Evolutionary conservation across 2,888 invertebrate species (phyloP).

Genomic region (Prosopocoilus inquinatus): DNA sequence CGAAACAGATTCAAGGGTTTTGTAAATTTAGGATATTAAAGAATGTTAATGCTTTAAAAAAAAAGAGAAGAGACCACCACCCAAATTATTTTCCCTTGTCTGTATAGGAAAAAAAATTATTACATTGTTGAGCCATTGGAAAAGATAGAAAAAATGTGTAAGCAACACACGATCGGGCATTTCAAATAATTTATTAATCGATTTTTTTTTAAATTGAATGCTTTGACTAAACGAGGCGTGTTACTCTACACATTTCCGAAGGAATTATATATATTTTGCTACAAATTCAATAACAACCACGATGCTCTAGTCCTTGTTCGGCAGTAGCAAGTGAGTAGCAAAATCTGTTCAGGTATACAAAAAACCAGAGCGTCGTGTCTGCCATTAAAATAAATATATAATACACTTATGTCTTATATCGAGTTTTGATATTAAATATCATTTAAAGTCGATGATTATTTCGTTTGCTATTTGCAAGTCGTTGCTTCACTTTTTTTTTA

Average conservation of each 20-base stretch:
- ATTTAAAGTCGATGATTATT: background rate
- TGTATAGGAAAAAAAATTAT: slow-evolving; percentile 30
- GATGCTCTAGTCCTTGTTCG: slow-evolving; percentile 16
- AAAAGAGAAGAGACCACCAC: slow-evolving; percentile 42
- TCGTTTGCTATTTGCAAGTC: slow-evolving; percentile 10
- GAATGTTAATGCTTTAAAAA: slow-evolving; percentile 16
- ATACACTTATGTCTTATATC: slow-evolving; percentile 18
- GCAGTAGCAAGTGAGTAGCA: slow-evolving; percentile 28
- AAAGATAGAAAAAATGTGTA: slow-evolving; percentile 44
- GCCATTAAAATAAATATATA: slow-evolving; percentile 25
- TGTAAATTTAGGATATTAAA: slow-evolving; percentile 17
- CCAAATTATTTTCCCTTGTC: slow-evolving; percentile 43
- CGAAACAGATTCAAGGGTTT: slow-evolving; percentile 32
- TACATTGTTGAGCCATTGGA: slow-evolving; percentile 44
- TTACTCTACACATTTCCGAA: slow-evolving; percentile 12
- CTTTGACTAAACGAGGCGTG: background rate
- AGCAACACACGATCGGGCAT: slow-evolving; percentile 3
- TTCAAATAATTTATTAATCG: background rate
- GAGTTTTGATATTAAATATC: slow-evolving; percentile 12
- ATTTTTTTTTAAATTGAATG: background rate
- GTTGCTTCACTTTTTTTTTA: slow-evolving; percentile 3
- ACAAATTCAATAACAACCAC: slow-evolving; percentile 14
- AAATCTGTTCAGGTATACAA: slow-evolving; percentile 20
- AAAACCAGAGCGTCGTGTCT: slow-evolving; percentile 8
- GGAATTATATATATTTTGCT: slow-evolving; percentile 23